These are phyloP conservation scores for Sebastes jordani DNA, from an alignment of 2,797 vertebrate species.

Conservation along the genomic window DNA sequence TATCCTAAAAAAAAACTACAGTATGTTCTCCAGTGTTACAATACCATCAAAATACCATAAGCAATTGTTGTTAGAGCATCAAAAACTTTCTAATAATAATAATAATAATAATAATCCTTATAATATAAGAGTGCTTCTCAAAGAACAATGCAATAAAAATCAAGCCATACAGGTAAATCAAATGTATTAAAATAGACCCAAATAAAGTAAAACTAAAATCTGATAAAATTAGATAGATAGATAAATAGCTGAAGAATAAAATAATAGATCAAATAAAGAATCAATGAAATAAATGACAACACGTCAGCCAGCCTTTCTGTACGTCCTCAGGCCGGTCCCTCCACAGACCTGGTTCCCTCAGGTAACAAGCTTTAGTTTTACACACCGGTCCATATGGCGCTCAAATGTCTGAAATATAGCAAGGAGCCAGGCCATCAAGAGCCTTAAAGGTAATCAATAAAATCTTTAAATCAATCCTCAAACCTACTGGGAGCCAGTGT, in stretches of 20 bases:
- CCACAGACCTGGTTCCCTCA: too few relatives aligned
- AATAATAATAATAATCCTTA: too few relatives aligned
- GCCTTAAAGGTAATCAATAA: neutral
- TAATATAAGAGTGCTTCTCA: neutral
- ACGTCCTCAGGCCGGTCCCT: too few relatives aligned
- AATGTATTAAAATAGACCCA: neutral
- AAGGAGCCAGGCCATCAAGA: neutral
- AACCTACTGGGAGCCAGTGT: neutral
- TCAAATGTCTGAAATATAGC: neutral
- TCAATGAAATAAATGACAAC: neutral
- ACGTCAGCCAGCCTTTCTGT: neutral
- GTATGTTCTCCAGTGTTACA: neutral
- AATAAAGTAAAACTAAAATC: neutral
- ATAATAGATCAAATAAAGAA: too few relatives aligned
- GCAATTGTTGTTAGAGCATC: neutral
- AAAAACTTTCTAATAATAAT: neutral
- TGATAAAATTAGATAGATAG: neutral
- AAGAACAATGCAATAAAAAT: neutral
- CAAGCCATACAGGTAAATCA: neutral
- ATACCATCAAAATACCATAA: neutral
- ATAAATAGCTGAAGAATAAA: too few relatives aligned
- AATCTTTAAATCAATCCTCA: conserved; percentile 2
- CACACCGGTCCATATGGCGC: too few relatives aligned
- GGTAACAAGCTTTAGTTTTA: too few relatives aligned
- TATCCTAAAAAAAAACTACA: neutral